phyloP scores from a whole-genome alignment of 2,797 vertebrate species.

The Siniperca scherzeri region DNA sequence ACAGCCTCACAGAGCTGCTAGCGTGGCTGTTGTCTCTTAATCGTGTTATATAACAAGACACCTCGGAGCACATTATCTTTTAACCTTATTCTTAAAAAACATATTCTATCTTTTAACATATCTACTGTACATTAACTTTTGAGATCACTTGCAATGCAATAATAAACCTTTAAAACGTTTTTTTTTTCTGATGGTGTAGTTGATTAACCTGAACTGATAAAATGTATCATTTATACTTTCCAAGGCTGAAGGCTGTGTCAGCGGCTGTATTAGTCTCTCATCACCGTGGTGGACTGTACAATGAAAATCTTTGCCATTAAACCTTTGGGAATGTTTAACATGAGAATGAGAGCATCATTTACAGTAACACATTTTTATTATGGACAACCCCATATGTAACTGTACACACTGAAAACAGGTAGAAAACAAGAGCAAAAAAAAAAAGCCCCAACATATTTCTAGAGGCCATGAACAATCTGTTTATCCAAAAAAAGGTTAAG shows the following conservation, averaged over 20 bases:
- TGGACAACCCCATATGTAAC: slow-evolving; percentile 39
- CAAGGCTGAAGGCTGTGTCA: background rate
- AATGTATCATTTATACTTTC: slow-evolving; percentile 7
- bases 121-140: slow-evolving; percentile 28
- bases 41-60: slow-evolving; percentile 12
- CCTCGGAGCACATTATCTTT: background rate
- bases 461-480: slow-evolving; percentile 49
- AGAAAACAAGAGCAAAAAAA: slow-evolving; percentile 31
- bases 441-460: slow-evolving; percentile 32
- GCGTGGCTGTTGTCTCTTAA: background rate
- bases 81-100: slow-evolving; percentile 11
- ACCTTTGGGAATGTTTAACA: slow-evolving; percentile 18
- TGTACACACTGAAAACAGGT: slow-evolving; percentile 51
- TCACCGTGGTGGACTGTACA: background rate
- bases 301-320: background rate
- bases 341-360: slow-evolving; percentile 13
- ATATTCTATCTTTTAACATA: slow-evolving; percentile 28
- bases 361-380: slow-evolving; percentile 58
- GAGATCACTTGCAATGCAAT: slow-evolving; percentile 11
- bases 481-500: slow-evolving; percentile 25
- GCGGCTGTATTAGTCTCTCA: background rate
- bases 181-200: slow-evolving; percentile 14
- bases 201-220: slow-evolving; percentile 15
- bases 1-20: too few species aligned
- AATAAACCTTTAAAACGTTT: background rate